Evolutionary conservation across 2,797 vertebrate genomes (phyloP).

Genomic region (Apogon talboti): DNA sequence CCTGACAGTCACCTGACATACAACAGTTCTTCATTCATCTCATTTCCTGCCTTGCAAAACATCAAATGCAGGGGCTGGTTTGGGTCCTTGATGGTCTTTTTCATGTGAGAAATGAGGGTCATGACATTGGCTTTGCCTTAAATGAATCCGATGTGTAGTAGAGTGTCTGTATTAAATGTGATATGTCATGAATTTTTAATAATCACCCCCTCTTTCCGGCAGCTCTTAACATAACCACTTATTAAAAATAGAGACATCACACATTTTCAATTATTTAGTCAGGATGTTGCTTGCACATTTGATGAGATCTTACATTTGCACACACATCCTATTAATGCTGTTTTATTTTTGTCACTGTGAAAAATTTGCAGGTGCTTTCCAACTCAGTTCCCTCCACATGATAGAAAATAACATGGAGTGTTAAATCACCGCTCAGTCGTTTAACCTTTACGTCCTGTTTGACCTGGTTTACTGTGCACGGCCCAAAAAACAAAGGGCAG

Average conservation of each 20-base stretch:
- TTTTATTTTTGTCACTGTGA: not conserved
- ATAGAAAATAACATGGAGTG: not conserved
- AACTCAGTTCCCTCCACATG: not conserved
- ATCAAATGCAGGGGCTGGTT: not conserved
- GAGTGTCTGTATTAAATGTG: not conserved
- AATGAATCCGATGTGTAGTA: slow-evolving; percentile 14
- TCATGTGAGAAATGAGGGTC: slow-evolving; percentile 6
- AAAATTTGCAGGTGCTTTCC: not conserved
- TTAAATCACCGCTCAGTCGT: not conserved
- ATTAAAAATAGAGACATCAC: slow-evolving; percentile 21
- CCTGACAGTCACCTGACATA: slow-evolving; percentile 6
- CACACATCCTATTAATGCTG: not conserved
- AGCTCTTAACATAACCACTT: slow-evolving; percentile 6
- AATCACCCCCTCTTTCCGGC: not conserved
- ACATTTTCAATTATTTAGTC: slow-evolving; percentile 28
- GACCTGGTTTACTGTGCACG: slow-evolving; percentile 6
- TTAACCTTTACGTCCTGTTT: not conserved
- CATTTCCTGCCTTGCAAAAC: not conserved
- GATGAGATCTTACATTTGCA: not conserved
- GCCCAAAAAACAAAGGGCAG: slow-evolving; percentile 16
- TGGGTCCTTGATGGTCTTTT: not conserved
- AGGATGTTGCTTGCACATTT: slow-evolving; percentile 4
- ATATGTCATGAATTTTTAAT: slow-evolving; percentile 3
- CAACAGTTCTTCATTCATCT: not conserved
- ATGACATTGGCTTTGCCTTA: slow-evolving; percentile 26